Evolutionary conservation across 1,140 invertebrate genomes (phyloP), one percentile per base, ranked within the genome.

Genomic region (Conus betulinus): DNA sequence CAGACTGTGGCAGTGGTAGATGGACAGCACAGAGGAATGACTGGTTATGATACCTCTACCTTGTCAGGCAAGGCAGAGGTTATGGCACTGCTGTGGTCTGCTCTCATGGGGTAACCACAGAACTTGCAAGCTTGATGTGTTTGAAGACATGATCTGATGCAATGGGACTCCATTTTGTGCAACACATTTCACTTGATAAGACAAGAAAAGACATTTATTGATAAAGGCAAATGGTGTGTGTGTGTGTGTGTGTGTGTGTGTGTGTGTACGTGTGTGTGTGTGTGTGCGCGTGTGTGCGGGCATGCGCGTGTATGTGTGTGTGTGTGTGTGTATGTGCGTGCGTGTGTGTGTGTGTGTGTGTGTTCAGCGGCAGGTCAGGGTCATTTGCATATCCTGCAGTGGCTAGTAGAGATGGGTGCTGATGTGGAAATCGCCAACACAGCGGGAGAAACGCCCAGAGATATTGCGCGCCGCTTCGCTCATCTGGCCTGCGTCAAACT

Each of bases 391-490:
- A 90, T 95, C 57, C 89, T 95, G 39, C 93, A 95, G 87, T 95
- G 95, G 95, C 89, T 95, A 74, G 93, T 95, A 27, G 95, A 95
- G 90, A 95, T 95, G 93, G 95, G 95, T 6, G 94, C 95, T 11
- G 93, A 95, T 87, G 91, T 95, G 91, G 91, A 91, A 17, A 93
- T 95, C 20, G 90, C 90, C 5, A 95, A 95, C 88, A 87, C 94
- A 51, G 94, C 94, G 27, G 95, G 94, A 17, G 95, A 95, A 76
- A 94, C 93, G 71, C 91, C 95, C 20, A 90, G 92, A 57, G 95
- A 95, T 88, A 92, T 95, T 10, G 95, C 95, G 23, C 88, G 93
- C 23, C 87, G 95, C 87, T 95, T 95, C 90, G 92, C 93, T 82
- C 94, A 95, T 85, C 91, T 95, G 8, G 94, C 94, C n/a, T 94